A percentile compares a stretch with the other conserved stretches of the same genome.
These are phyloP conservation scores for Zaprionus capensis DNA, from an alignment of 1,140 invertebrate genomes.

Conservation along the genomic window DNA sequence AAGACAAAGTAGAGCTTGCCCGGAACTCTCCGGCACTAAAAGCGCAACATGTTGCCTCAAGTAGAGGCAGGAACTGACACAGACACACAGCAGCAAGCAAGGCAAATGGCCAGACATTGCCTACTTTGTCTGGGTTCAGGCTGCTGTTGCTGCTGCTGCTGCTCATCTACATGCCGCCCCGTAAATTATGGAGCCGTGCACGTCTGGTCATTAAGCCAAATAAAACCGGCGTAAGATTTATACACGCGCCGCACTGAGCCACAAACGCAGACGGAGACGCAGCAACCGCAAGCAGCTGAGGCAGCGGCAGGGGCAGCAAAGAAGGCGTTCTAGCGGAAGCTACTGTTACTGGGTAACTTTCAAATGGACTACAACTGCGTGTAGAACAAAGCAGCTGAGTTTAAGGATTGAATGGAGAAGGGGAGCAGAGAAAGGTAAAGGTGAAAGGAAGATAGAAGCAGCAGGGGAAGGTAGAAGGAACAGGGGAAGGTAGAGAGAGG, in stretches of 20 bases:
- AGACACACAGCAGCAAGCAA: slow-evolving; percentile 19
- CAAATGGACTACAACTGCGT: slow-evolving; percentile 45
- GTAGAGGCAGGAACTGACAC: slow-evolving; percentile 46
- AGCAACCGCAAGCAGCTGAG: slow-evolving; percentile 13
- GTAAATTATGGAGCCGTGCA: slow-evolving; percentile 83
- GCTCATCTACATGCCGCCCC: slow-evolving; percentile 74
- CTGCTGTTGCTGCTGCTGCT: slow-evolving; percentile 16
- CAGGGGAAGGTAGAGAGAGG: neutral
- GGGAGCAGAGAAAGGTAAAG: neutral
- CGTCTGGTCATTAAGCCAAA: slow-evolving; percentile 84
- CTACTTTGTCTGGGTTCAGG: slow-evolving; percentile 68
- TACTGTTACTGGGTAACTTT: slow-evolving; percentile 42
- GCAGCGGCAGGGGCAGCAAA: neutral
- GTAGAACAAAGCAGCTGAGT: slow-evolving; percentile 35
- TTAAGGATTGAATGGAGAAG: neutral
- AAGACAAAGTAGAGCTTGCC: slow-evolving; percentile 71
- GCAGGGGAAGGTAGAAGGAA: neutral
- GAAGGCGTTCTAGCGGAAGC: slow-evolving; percentile 24
- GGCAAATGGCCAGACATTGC: slow-evolving; percentile 57
- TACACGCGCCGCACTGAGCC: slow-evolving; percentile 65
- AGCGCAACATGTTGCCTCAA: slow-evolving; percentile 81
- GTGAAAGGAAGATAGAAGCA: neutral
- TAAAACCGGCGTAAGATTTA: slow-evolving; percentile 84
- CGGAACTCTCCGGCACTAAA: slow-evolving; percentile 52
- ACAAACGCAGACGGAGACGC: neutral